phyloP scores from a whole-genome alignment of 2,888 invertebrate genomes.

The Campoplex nolae region DNA sequence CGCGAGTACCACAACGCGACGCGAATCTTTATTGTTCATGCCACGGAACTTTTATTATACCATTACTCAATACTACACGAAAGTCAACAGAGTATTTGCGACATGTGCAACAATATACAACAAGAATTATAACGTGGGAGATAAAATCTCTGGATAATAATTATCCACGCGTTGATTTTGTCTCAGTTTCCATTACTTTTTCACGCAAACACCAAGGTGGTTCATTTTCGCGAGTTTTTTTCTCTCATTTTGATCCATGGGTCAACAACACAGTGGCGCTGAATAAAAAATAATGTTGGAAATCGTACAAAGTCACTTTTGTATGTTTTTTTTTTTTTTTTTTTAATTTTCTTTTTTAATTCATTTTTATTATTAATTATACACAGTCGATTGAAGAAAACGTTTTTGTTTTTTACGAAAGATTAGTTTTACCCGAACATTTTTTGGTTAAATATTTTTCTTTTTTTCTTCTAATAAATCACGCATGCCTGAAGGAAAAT shows the following conservation, averaged over 20 bases:
- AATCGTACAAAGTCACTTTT: not conserved
- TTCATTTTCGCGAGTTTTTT: constrained; percentile 2
- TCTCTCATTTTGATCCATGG: not conserved
- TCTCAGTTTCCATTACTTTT: constrained; percentile 20
- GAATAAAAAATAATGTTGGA: not conserved
- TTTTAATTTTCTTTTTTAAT: too few relatives aligned
- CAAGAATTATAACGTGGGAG: constrained; percentile 30
- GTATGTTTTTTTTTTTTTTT: not conserved
- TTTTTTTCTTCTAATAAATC: not conserved
- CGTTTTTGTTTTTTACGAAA: not conserved
- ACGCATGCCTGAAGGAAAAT: not conserved
- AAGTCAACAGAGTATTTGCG: constrained; percentile 58
- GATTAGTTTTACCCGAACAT: not conserved
- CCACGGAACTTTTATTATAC: constrained; percentile 61
- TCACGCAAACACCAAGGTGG: constrained; percentile 19
- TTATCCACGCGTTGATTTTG: constrained; percentile 60
- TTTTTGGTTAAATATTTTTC: not conserved
- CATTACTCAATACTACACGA: constrained; percentile 52
- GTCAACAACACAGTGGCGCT: not conserved
- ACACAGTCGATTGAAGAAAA: not conserved
- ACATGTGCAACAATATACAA: constrained; percentile 39
- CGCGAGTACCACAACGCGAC: constrained; percentile 51
- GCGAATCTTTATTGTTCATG: constrained; percentile 67
- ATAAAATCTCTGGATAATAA: constrained; percentile 53
- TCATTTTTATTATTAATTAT: not conserved